Base-by-base conservation (phyloP, 2,113 vertebrate genomes). In the Gopherus evgoodei region DNA sequence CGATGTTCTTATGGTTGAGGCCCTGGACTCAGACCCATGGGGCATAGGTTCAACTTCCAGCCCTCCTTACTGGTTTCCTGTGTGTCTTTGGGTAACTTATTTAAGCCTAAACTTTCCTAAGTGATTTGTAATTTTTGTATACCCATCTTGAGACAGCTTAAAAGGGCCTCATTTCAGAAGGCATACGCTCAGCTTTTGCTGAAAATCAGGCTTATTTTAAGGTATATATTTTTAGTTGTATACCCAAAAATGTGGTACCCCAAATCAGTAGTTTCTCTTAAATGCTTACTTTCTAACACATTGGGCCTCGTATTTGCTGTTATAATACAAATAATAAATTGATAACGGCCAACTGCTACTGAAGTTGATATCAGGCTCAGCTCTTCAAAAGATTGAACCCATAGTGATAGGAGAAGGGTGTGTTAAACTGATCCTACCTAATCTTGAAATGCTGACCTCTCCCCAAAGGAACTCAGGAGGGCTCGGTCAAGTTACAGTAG, bases 271-370 rank as follows among this genome's bases (percentile, higher is more conserved):
- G 57, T 59, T 31, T 6, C 27, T 59, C 57, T 29, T 59, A 83
- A 78, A 35, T 57, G 11, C 1, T 1, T 11, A 31, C 19, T 2
- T 22, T 1, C 91, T 85, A 19, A 49, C 59, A 31, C 59, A 62
- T 52, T 52, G 59, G 13, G 29, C 13, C 9, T 25, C 8, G 11
- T 10, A 0, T 35, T 84, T 59, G n/a, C 29, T 2, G 2, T 56
- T 42, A n/a, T 83, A 0, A 80, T 78, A 4, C 24, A 88, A 86
- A 5, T 3, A 22, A 1, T 22, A 56, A 54, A 4, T 0, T 6
- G 14, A 4, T 2, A 5, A 47, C 94, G 76, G 2, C 6, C 49
- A 49, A 49, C 47, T 49, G 9, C 47, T 49, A 3, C 47, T 49
- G 47, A 49, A 49, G 10, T 49, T 49, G 47, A 11, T 49, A 49